phyloP scores from a whole-genome alignment of 1,140 invertebrate species.

The Caenorhabditis inopinata region DNA sequence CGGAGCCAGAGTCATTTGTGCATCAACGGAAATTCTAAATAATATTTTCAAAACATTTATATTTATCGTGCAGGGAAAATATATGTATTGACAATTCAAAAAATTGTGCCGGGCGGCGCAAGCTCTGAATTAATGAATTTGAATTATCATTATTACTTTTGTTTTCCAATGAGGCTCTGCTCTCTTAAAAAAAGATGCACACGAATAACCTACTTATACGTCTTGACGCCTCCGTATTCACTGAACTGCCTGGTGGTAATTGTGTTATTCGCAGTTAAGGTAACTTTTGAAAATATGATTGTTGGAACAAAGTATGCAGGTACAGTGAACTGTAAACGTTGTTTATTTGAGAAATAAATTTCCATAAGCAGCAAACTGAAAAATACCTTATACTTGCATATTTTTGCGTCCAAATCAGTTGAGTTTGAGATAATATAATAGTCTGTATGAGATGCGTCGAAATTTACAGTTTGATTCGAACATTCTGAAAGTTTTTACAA shows the following conservation, averaged over 20 bases:
- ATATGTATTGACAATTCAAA: too few species aligned
- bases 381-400: not conserved
- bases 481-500: slow-evolving; percentile 17
- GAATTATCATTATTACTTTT: too few species aligned
- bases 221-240: not conserved
- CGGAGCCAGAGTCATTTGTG: not conserved
- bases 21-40: not conserved
- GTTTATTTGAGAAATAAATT: not conserved
- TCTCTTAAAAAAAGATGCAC: too few species aligned
- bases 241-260: not conserved
- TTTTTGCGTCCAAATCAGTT: not conserved
- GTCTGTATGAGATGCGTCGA: not conserved
- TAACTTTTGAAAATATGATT: not conserved
- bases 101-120: too few species aligned
- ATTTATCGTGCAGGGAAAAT: too few species aligned
- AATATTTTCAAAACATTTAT: not conserved
- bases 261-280: not conserved
- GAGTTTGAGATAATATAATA: not conserved
- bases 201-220: not conserved
- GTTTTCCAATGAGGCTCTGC: too few species aligned
- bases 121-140: too few species aligned
- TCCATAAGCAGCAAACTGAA: too few species aligned
- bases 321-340: not conserved
- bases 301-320: not conserved
- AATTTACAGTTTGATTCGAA: not conserved